Evolutionary conservation across 2,113 vertebrate genomes (phyloP), one percentile per base, ranked within the genome.

Genomic region (Salvelinus fontinalis): DNA sequence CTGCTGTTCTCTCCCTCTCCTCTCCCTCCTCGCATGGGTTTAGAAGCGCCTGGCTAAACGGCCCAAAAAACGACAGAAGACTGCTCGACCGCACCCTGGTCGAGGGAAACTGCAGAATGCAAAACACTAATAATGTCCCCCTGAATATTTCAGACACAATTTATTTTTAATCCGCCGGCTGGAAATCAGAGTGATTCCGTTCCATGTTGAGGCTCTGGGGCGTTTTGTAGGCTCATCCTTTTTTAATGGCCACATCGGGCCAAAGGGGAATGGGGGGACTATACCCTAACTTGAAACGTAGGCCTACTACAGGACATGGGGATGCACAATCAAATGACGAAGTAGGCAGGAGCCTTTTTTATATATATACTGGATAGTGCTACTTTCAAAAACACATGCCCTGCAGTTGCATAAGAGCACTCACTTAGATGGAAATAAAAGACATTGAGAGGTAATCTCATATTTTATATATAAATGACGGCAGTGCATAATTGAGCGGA

Each of bases 131-230:
- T 90, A 88, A 88, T 69, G 71, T 81, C 74, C 77, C 85, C 69
- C 79, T 92, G 89, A 93, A 93, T 93, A 92, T 93, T 93, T 93
- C 86, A 93, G 83, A 90, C 85, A 81, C 89, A 90, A 91, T 93
- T 92, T 92, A 92, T 92, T 85, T 93, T 89, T 91, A 89, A 92
- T 92, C 91, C 64, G 79, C 82, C 73, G 83, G 86, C 86, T 90
- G 88, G 82, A 90, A 92, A 90, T 89, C 85, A 79, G 77, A 90
- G 81, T 80, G 87, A 90, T 88, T 88, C 89, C 83, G 89, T 91
- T 91, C 88, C 91, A 91, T 90, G 90, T 87, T 89, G 88, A 83
- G 80, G 89, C 84, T 84, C 84, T 73, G 71, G 74, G 90, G 81
- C 82, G 80, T 87, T 88, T 87, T 70, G 68, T 74, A 9, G 71